Evolutionary conservation across 92 coral and sea anemone genomes (phyloP), one percentile per base, ranked within the genome.

Genomic region (Porites divaricata): DNA sequence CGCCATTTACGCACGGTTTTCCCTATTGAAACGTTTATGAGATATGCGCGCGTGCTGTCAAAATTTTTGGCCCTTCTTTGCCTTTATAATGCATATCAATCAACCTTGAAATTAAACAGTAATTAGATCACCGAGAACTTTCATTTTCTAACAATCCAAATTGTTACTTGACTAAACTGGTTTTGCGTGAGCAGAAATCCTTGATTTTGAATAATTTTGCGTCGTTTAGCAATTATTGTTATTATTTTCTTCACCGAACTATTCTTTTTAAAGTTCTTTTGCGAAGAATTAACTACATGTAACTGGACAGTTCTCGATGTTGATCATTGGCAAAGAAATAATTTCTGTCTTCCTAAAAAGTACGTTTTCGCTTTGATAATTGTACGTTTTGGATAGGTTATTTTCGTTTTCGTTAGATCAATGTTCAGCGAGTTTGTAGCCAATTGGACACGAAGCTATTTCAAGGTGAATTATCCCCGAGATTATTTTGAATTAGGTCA

Each of bases 101-200:
- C 85, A 80, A 25, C 58, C 76, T 48, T 69, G 19, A 70, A 80
- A 69, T 68, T 54, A 23, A 68, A 17, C 57, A 14, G 53, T 54
- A 80, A 80, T 80, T 80, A 80, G 85, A 35, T 80, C 85, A 54
- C 20, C 52, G 15, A 41, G 65, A 9, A 22, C 64, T 79, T 5
- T 35, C 59, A 51, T 24, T 45, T 79, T 9, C 69, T 67, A 22
- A 2, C 25, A 64, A 20, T 70, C n/a, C 13, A 12, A 6, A 9
- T 70, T 20, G 13, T 69, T 57, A 26, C 48, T 70, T 56, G 17
- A 35, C 56, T 28, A 12, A 23, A n/a, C 7, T 2, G 20, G 67
- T 12, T 1, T 69, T 69, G 76, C 67, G 76, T 68, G 76, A 69
- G 53, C 49, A 17, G 35, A 14, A 68, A 68, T 25, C 50, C 1